Percentiles rank a stretch among this genome's conserved stretches.
phyloP scores from a whole-genome alignment of 2,888 invertebrate genomes.

The Brassicogethes aeneus region DNA sequence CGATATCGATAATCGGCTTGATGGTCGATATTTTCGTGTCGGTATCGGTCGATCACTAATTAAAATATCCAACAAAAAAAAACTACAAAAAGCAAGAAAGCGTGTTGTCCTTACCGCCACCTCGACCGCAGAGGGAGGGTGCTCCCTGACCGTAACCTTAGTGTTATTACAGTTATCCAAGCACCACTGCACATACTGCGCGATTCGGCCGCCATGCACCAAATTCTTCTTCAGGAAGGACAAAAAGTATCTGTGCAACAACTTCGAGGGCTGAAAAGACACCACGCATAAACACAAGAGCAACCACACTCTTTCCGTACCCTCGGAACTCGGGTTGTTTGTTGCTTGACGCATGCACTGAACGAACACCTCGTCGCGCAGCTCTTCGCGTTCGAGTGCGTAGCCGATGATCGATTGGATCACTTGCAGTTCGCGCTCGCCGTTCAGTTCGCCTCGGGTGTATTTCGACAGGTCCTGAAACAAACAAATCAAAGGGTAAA shows the following conservation, averaged over 20 bases:
- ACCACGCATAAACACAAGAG: conserved; percentile 83
- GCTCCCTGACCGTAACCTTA: conserved; percentile 68
- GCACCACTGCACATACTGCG: conserved; percentile 90
- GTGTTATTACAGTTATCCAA: conserved; percentile 86
- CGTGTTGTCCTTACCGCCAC: conserved; percentile 72
- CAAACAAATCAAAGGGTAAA: no score
- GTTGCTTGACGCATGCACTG: conserved; percentile 84
- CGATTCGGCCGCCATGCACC: conserved; percentile 56
- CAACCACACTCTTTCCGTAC: conserved; percentile 81
- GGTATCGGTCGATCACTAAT: no score
- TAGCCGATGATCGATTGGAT: conserved; percentile 79
- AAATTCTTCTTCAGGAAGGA: conserved; percentile 66
- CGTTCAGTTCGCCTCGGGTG: conserved; percentile 78
- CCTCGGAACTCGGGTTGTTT: conserved; percentile 78
- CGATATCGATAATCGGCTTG: no score
- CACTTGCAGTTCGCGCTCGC: conserved; percentile 71
- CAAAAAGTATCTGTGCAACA: conserved; percentile 70
- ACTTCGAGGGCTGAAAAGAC: conserved; percentile 83
- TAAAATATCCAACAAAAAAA: no score
- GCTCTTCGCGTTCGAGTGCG: conserved; percentile 84
- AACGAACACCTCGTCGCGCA: conserved; percentile 85
- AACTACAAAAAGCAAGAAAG: conserved; percentile 1
- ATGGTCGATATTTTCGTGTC: no score
- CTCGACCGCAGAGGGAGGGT: conserved; percentile 87
- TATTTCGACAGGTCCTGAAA: conserved; percentile 81